These are phyloP conservation scores for Pachyramphus minor DNA, from an alignment of 2,113 vertebrate genomes.

Conservation along the genomic window DNA sequence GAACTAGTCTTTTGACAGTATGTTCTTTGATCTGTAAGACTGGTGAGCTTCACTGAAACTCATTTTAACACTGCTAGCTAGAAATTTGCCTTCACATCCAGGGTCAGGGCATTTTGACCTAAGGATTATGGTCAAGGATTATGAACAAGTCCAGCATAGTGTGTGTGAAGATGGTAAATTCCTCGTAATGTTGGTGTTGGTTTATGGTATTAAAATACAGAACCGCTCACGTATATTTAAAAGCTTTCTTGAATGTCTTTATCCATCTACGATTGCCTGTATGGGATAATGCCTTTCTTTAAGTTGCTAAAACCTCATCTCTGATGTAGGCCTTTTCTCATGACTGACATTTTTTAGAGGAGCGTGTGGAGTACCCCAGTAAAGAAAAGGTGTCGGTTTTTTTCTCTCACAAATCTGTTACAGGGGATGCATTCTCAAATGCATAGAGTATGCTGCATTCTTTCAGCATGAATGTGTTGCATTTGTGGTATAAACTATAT, in stretches of 20 bases:
- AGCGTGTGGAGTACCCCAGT: neutral
- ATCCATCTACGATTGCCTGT: neutral
- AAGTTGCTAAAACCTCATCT: neutral
- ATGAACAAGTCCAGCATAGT: neutral
- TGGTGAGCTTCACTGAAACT: neutral
- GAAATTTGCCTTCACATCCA: neutral
- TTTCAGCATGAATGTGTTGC: neutral
- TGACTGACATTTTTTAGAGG: neutral
- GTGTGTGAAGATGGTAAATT: neutral
- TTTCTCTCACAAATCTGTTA: neutral
- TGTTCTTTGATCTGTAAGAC: conserved; percentile 17
- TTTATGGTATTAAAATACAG: neutral
- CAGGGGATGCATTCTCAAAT: neutral
- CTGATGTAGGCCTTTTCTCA: neutral
- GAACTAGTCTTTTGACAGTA: neutral
- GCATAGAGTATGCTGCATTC: neutral
- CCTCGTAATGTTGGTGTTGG: neutral
- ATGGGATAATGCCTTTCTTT: neutral
- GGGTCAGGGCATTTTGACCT: neutral
- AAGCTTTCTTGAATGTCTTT: neutral
- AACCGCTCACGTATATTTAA: neutral
- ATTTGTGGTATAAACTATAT: neutral
- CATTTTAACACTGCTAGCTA: neutral
- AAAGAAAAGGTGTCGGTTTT: neutral
- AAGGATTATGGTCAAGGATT: neutral